A percentile compares a stretch with the other conserved stretches of the same genome.
Evolutionary conservation across 2,113 vertebrate genomes (phyloP).

Genomic region (Otocyon megalotis): DNA sequence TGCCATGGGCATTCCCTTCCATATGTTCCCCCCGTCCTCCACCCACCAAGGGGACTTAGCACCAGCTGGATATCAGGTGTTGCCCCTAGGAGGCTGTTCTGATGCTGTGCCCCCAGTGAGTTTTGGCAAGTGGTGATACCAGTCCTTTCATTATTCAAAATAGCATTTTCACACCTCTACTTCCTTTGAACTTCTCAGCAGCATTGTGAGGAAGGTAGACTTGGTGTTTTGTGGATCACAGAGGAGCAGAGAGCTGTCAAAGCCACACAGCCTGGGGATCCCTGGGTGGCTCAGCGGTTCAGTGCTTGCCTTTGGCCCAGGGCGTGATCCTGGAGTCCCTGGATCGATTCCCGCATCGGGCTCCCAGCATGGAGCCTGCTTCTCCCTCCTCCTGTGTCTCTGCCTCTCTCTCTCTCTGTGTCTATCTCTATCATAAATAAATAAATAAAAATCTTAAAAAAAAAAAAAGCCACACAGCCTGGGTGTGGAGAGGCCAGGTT

Average conservation of each 20-base stretch:
- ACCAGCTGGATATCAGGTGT: background rate
- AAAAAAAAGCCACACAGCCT: too few relatives aligned
- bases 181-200: background rate
- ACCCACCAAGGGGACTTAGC: background rate
- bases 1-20: background rate
- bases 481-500: accelerated
- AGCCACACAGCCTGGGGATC: too few relatives aligned
- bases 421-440: too few relatives aligned
- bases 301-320: too few relatives aligned
- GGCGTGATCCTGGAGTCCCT: too few relatives aligned
- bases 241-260: background rate
- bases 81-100: background rate
- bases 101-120: background rate
- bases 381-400: too few relatives aligned
- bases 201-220: background rate
- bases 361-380: too few relatives aligned
- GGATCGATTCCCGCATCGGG: too few relatives aligned
- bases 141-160: background rate
- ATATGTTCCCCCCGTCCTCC: accelerated
- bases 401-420: too few relatives aligned
- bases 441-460: too few relatives aligned
- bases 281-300: too few relatives aligned
- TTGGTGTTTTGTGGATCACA: background rate
- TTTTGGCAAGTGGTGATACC: background rate
- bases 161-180: background rate